These are phyloP conservation scores for Hydroisotoma schaefferi DNA, from an alignment of 2,888 invertebrate genomes.

Conservation along the genomic window DNA sequence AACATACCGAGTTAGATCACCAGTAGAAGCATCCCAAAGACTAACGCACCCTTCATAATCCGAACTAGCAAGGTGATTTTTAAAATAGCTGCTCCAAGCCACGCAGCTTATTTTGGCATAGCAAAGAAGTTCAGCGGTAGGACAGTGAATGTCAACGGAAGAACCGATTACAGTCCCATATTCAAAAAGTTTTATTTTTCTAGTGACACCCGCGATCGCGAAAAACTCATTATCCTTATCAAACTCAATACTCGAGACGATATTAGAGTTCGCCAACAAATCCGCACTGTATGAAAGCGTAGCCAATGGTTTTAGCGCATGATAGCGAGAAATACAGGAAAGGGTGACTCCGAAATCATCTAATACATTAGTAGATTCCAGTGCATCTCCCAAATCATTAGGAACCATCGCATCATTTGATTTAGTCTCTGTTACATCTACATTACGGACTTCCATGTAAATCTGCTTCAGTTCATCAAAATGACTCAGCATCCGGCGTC, in stretches of 20 bases:
- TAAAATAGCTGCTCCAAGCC: slow-evolving; percentile 90
- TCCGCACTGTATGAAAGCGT: slow-evolving; percentile 87
- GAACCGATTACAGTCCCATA: slow-evolving; percentile 80
- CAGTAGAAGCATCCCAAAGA: slow-evolving; percentile 84
- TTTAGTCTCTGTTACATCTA: slow-evolving; percentile 63
- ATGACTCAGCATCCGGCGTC: slow-evolving; percentile 75
- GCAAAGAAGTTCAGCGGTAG: slow-evolving; percentile 84
- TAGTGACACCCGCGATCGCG: slow-evolving; percentile 92
- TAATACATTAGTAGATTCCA: slow-evolving; percentile 57
- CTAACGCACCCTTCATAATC: slow-evolving; percentile 93
- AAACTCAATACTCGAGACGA: slow-evolving; percentile 89
- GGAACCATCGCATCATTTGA: slow-evolving; percentile 39
- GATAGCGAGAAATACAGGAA: slow-evolving; percentile 77
- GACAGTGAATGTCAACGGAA: slow-evolving; percentile 86
- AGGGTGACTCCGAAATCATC: slow-evolving; percentile 79
- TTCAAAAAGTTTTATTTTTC: slow-evolving; percentile 89
- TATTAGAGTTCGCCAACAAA: slow-evolving; percentile 73
- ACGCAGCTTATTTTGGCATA: slow-evolving; percentile 91
- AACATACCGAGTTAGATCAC: slow-evolving; percentile 59
- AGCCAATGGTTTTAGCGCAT: slow-evolving; percentile 72
- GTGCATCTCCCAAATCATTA: slow-evolving; percentile 46
- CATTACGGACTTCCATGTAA: slow-evolving; percentile 73
- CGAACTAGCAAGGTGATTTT: slow-evolving; percentile 78
- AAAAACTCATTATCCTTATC: slow-evolving; percentile 94
- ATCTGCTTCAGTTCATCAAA: slow-evolving; percentile 86